Base-by-base conservation (phyloP, 2,888 invertebrate species). In the Gonocerus acuteangulatus region DNA sequence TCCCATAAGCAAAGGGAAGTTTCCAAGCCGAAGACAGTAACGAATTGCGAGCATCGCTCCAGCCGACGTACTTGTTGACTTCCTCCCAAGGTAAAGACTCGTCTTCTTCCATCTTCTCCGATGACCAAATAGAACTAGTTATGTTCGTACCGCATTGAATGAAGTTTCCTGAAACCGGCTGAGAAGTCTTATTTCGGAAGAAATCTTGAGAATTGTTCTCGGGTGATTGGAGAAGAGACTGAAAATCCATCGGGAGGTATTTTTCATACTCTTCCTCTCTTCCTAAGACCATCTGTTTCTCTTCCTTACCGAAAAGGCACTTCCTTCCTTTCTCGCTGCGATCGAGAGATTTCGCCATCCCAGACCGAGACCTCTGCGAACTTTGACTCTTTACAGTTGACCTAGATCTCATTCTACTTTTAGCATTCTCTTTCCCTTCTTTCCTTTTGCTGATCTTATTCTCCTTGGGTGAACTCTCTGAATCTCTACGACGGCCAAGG, bases 171-270 rank as follows among this genome's bases (percentile, higher is more conserved):
- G 39, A 52, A 19, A 52, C 21, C 13, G 54, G 58, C 2, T 42
- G 45, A 27, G 52, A 23, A 45, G 32, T 58, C 52, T 44, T 48
- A 42, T 18, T 48, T 16, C 48, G 54, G 47, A 39, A 54, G 11
- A 71, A 70, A 63, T 72, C 72, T 69, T 72, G 70, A 65, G 70
- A 70, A 57, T 72, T 71, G 47, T 72, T 71, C 62, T 78, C 77
- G 15, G 82, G 81, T 45, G 82, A 81, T 64, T 82, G 78, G 48
- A 82, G 73, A 61, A 82, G 72, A 68, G 80, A 79, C 62, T 79
- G 77, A 66, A 82, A 79, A 70, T 82, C 80, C 67, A 81, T 79
- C n/a, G 81, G 81, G 67, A 82, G 73, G 69, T 82, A 81, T 65
- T 80, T 80, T 68, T 80, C 81, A 68, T 60, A 68, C 27, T 65